These are phyloP conservation scores for Drosophila busckii DNA, from an alignment of 1,140 invertebrate genomes.

Conservation along the genomic window DNA sequence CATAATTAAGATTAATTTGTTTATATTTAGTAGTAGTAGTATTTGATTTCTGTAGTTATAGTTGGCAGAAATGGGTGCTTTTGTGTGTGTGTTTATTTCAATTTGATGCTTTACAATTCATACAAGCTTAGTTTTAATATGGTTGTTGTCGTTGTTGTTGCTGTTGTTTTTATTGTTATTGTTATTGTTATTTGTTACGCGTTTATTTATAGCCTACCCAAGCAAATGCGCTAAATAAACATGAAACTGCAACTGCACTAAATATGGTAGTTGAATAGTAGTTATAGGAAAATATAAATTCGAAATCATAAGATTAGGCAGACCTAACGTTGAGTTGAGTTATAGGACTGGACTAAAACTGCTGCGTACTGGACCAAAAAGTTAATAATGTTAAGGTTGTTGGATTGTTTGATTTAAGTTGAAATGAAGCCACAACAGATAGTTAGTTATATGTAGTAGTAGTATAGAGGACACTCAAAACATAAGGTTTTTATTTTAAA, in stretches of 20 bases:
- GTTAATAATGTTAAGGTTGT: slow-evolving; percentile 5
- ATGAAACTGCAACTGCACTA: slow-evolving; percentile 30
- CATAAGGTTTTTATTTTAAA: too few relatives aligned
- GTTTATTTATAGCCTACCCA: slow-evolving; percentile 55
- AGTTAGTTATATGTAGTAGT: slow-evolving; percentile 42
- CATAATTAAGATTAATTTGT: slow-evolving; percentile 10
- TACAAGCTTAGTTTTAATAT: too few relatives aligned
- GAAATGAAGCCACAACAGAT: slow-evolving; percentile 56
- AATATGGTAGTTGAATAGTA: slow-evolving; percentile 16
- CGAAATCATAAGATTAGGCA: slow-evolving; percentile 10
- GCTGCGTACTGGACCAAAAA: slow-evolving; percentile 30
- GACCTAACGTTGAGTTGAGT: slow-evolving; percentile 9
- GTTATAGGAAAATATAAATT: slow-evolving; percentile 24
- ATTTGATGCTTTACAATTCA: too few relatives aligned
- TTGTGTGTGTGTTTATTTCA: slow-evolving; percentile 62
- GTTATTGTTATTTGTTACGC: slow-evolving; percentile 37
- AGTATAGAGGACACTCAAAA: slow-evolving; percentile 60
- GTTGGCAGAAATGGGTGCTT: slow-evolving; percentile 69
- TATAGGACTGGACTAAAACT: slow-evolving; percentile 27
- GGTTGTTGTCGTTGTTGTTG: too few relatives aligned
- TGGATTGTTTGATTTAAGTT: slow-evolving; percentile 15
- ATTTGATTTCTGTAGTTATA: slow-evolving; percentile 8
- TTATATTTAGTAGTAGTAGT: neutral
- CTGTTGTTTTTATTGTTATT: slow-evolving; percentile 25
- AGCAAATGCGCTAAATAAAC: slow-evolving; percentile 60